These are phyloP conservation scores for Tillus elongatus DNA, from an alignment of 2,888 invertebrate species.

Conservation along the genomic window DNA sequence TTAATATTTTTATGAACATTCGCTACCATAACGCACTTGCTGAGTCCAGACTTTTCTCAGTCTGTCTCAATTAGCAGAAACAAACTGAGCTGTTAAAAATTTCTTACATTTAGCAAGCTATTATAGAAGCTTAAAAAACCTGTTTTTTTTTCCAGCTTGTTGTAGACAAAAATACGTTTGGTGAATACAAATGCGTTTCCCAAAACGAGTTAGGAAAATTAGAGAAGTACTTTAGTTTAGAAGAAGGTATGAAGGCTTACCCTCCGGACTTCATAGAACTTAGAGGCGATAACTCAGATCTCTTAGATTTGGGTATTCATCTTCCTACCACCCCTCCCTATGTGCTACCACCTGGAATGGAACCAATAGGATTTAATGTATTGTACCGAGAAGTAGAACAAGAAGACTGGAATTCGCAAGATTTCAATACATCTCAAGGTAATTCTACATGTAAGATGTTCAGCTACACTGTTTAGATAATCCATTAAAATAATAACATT, in stretches of 20 bases:
- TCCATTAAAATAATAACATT: too few relatives aligned
- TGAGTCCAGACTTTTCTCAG: too few relatives aligned
- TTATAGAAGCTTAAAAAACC: too few relatives aligned
- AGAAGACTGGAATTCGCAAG: constrained; percentile 25
- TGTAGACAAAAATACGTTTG: constrained; percentile 38
- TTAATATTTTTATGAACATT: too few relatives aligned
- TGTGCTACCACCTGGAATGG: constrained; percentile 27
- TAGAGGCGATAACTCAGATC: constrained; percentile 26
- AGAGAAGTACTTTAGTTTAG: constrained; percentile 43
- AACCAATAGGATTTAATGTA: constrained; percentile 30
- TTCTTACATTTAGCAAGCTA: too few relatives aligned
- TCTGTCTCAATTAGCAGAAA: too few relatives aligned
- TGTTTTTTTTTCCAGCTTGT: too few relatives aligned
- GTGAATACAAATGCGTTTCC: constrained; percentile 48
- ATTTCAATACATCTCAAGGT: constrained; percentile 27
- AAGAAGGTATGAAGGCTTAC: constrained; percentile 47
- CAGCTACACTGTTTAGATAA: too few relatives aligned
- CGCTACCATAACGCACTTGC: too few relatives aligned
- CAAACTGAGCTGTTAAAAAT: too few relatives aligned
- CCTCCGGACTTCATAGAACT: constrained; percentile 38
- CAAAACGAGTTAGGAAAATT: constrained; percentile 45
- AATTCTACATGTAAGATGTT: too few relatives aligned
- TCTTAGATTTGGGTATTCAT: constrained; percentile 30
- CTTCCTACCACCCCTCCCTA: constrained; percentile 24
- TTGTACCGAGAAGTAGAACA: constrained; percentile 26